Conservation (phyloP, 2,888 invertebrate species). For the Eutolmus rufibarbis region DNA sequence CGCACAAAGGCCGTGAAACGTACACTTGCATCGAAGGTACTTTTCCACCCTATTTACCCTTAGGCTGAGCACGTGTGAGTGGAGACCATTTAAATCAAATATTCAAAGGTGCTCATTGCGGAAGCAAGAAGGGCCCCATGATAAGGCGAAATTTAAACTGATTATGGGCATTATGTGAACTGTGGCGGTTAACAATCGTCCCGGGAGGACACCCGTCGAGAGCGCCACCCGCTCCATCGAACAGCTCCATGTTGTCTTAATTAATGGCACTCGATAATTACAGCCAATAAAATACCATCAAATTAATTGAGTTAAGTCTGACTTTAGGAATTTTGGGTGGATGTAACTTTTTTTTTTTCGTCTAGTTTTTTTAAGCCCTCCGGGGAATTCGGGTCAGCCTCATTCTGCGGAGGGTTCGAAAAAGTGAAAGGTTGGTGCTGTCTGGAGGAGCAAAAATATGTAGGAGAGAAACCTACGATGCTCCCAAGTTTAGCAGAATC, state of each 20-base stretch:
- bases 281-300: not conserved
- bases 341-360: not conserved
- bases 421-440: not conserved
- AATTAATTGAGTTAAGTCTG: not conserved
- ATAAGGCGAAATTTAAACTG: constrained; percentile 47
- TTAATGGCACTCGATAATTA: constrained; percentile 11
- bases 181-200: constrained; percentile 33
- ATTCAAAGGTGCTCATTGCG: constrained; percentile 25
- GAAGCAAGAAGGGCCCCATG: constrained; percentile 14
- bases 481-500: not conserved
- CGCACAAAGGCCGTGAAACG: not conserved
- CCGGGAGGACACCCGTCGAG: constrained; percentile 22
- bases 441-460: not conserved
- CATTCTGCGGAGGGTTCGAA: not conserved
- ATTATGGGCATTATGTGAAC: constrained; percentile 46
- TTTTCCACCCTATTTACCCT: constrained; percentile 12
- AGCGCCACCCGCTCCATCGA: constrained; percentile 28
- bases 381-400: not conserved
- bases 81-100: constrained; percentile 31
- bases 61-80: not conserved
- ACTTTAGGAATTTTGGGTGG: not conserved
- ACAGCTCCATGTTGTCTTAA: not conserved
- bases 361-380: not conserved
- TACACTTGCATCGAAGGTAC: not conserved
- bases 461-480: not conserved